These are phyloP conservation scores for Clytia hemisphaerica DNA, from an alignment of 30 jellyfish, hydroid and myxozoan genomes.

Conservation along the genomic window DNA sequence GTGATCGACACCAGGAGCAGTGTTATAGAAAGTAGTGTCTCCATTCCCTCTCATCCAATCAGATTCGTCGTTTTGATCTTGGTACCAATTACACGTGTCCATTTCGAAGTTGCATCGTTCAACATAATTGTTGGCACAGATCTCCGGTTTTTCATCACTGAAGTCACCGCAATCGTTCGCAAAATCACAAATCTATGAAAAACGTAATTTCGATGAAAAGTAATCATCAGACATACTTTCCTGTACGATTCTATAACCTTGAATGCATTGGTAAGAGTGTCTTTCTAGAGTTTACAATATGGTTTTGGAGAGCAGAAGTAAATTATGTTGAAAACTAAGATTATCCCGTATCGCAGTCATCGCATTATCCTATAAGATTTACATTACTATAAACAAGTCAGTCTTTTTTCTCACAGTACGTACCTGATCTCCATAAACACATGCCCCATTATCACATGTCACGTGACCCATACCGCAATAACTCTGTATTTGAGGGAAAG, in stretches of 20 bases:
- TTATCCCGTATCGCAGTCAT: too few species aligned
- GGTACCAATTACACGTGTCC: constrained; percentile 84
- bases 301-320: too few species aligned
- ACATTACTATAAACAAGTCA: too few species aligned
- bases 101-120: constrained; percentile 78
- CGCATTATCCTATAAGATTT: too few species aligned
- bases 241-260: too few species aligned
- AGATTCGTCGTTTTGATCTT: constrained; percentile 75
- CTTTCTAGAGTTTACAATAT: too few species aligned
- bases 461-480: constrained; percentile 55
- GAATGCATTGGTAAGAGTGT: too few species aligned
- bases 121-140: constrained; percentile 48
- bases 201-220: too few species aligned
- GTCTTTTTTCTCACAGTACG: too few species aligned
- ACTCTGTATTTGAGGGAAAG: constrained; percentile 65
- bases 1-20: constrained; percentile 98
- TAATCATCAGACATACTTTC: too few species aligned
- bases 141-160: constrained; percentile 66
- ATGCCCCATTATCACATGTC: constrained; percentile 84
- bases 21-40: constrained; percentile 49
- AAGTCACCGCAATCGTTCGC: constrained; percentile 95
- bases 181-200: too few species aligned
- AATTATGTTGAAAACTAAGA: too few species aligned
- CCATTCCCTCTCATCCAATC: constrained; percentile 82
- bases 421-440: constrained; percentile 74